phyloP scores from a whole-genome alignment of 2,888 invertebrate genomes.

The Cremastinae sp. region DNA sequence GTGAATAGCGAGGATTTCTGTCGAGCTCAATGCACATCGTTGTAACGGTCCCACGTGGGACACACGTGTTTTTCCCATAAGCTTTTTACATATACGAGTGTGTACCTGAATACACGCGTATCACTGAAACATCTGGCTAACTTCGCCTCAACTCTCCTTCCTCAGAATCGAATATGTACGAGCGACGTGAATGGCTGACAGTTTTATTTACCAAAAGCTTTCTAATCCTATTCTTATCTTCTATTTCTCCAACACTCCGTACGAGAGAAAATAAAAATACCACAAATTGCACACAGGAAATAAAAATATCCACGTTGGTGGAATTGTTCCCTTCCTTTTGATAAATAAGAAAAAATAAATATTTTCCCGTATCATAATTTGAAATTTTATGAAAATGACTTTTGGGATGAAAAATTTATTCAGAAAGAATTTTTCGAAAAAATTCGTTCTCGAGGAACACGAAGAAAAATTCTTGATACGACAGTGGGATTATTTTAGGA shows the following conservation, averaged over 20 bases:
- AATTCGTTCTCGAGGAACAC: too few relatives aligned
- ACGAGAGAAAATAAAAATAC: constrained; percentile 29
- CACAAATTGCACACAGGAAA: background rate
- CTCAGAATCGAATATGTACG: constrained; percentile 1
- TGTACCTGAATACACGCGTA: constrained; percentile 37
- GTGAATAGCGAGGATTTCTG: too few relatives aligned
- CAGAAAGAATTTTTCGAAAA: too few relatives aligned
- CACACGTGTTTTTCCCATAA: constrained; percentile 47
- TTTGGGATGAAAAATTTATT: too few relatives aligned
- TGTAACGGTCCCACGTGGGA: constrained; percentile 56
- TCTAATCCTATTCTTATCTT: constrained; percentile 1
- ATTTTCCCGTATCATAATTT: too few relatives aligned
- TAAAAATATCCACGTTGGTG: too few relatives aligned
- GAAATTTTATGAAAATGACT: too few relatives aligned
- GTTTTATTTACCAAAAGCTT: constrained; percentile 27
- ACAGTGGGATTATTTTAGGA: too few relatives aligned
- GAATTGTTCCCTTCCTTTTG: too few relatives aligned
- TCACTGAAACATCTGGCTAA: constrained; percentile 55
- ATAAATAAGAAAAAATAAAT: too few relatives aligned
- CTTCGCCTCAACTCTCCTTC: constrained; percentile 4
- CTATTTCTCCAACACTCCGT: background rate
- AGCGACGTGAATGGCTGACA: constrained; percentile 50
- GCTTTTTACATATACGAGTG: constrained; percentile 10
- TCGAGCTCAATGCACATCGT: constrained; percentile 43
- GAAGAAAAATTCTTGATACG: too few relatives aligned